Evolutionary conservation across 2,888 invertebrate genomes (phyloP), one percentile per base, ranked within the genome.

Genomic region (Orthonevra nobilis): DNA sequence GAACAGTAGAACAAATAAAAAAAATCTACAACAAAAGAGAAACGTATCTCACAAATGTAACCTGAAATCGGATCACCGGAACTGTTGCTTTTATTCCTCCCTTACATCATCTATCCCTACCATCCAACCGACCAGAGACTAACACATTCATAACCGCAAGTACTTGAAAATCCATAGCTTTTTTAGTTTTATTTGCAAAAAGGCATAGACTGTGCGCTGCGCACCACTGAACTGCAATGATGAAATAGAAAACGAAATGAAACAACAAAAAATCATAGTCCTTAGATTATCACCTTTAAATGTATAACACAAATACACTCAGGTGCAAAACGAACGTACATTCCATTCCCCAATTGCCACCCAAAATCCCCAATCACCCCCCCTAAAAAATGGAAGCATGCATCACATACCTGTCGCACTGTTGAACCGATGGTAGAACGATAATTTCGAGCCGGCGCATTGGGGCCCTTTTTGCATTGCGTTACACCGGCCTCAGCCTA

Each of bases 251-350:
- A 23, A 56, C 38, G 12, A 52, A 60, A 23, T 14, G 26, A 36
- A 20, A 30, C 28, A n/a, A 3, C 17, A 30, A 40, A 48, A 44
- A 4, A 58, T 17, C 15, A 58, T 46, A 46, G 50, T 72, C 72
- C 58, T 56, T 56, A 73, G 60, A 66, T 66, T 79, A 73, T 73
- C 66, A 79, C 72, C 72, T 73, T 68, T 36, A 46, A 73, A 72
- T 40, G 77, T 79, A 79, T 73, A 79, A 66, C 66, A 79, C 79
- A 72, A 68, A 79, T 66, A 79, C 79, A 79, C 34, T 73, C 79
- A 79, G 73, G 73, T 79, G 73, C 36, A 73, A 73, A 73, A 54
- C 66, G 79, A 66, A 79, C 66, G 72, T 50, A 50, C 48, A 44
- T 44, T 19, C 28, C 42, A 44, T 34, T 40, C 56, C 50, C n/a